Percentiles rank a stretch among this genome's conserved stretches.
These are phyloP conservation scores for Ctenopoma multispine DNA, from an alignment of 2,797 vertebrate genomes.

Conservation along the genomic window DNA sequence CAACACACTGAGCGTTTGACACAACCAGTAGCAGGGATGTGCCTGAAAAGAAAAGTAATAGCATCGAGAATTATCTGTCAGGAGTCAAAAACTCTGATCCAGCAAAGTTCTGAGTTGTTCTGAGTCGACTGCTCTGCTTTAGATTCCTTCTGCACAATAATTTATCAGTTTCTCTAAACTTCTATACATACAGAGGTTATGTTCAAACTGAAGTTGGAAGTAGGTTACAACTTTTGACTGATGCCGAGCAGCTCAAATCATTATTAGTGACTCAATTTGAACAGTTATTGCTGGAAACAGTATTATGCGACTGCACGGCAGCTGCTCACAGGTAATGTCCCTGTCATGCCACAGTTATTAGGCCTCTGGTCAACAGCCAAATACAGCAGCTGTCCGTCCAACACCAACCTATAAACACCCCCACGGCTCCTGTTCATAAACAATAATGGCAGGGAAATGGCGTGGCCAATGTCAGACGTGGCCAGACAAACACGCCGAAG, in stretches of 20 bases:
- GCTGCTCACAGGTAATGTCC: slow-evolving; percentile 82
- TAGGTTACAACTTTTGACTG: slow-evolving; percentile 13
- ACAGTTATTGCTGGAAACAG: slow-evolving; percentile 63
- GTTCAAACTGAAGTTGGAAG: background rate
- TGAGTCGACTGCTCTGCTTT: background rate
- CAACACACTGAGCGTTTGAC: slow-evolving; percentile 62
- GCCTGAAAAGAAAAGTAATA: slow-evolving; percentile 57
- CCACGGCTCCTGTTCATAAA: slow-evolving; percentile 76
- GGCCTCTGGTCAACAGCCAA: slow-evolving; percentile 85
- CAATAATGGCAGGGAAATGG: slow-evolving; percentile 82
- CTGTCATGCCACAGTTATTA: slow-evolving; percentile 72
- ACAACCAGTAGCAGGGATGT: slow-evolving; percentile 24
- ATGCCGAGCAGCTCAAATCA: slow-evolving; percentile 48
- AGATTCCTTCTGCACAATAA: background rate
- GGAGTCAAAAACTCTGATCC: slow-evolving; percentile 31
- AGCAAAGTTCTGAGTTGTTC: slow-evolving; percentile 10
- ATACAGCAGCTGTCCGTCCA: slow-evolving; percentile 84
- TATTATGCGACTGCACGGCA: slow-evolving; percentile 62
- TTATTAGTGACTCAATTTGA: slow-evolving; percentile 57
- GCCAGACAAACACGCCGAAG: slow-evolving; percentile 74
- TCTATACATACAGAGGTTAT: background rate
- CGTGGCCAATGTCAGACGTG: slow-evolving; percentile 82
- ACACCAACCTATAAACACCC: slow-evolving; percentile 81
- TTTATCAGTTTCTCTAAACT: background rate
- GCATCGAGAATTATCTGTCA: slow-evolving; percentile 24